A percentile compares a stretch with the other conserved stretches of the same genome.
These are phyloP conservation scores for Cenopis cana DNA, from an alignment of 2,888 invertebrate genomes.

Conservation along the genomic window DNA sequence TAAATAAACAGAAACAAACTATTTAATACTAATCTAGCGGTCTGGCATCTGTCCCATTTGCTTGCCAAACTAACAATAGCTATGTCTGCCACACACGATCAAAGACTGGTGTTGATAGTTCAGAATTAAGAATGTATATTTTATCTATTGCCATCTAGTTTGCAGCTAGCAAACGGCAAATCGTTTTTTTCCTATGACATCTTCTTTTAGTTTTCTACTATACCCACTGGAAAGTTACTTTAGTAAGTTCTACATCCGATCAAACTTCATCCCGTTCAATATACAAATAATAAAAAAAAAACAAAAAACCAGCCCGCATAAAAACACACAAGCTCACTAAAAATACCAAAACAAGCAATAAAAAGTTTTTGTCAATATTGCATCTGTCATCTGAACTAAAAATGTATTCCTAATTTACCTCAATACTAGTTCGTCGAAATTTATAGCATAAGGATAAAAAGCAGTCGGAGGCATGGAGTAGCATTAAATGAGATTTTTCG, in stretches of 20 bases:
- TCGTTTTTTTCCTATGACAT: background rate
- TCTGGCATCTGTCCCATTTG: constrained; percentile 24
- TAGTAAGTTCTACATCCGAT: background rate
- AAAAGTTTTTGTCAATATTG: too few relatives aligned
- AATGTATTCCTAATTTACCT: too few relatives aligned
- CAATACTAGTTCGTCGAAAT: too few relatives aligned
- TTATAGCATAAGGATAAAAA: too few relatives aligned
- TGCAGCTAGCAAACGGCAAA: background rate
- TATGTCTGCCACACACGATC: constrained; percentile 28
- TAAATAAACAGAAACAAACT: background rate
- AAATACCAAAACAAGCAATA: too few relatives aligned
- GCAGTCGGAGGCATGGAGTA: too few relatives aligned
- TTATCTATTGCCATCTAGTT: background rate
- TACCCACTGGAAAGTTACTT: background rate
- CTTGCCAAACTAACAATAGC: constrained; percentile 25
- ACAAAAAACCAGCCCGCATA: too few relatives aligned
- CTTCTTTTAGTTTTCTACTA: too few relatives aligned
- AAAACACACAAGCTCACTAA: too few relatives aligned
- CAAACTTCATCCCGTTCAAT: background rate
- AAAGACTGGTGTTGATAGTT: background rate
- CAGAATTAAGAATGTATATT: background rate
- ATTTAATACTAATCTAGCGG: constrained; percentile 10
- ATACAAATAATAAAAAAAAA: too few relatives aligned
- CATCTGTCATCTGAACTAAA: too few relatives aligned
- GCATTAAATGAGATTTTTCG: too few relatives aligned